These are phyloP conservation scores for Prunella strophiata DNA, from an alignment of 2,797 vertebrate species.

Conservation along the genomic window DNA sequence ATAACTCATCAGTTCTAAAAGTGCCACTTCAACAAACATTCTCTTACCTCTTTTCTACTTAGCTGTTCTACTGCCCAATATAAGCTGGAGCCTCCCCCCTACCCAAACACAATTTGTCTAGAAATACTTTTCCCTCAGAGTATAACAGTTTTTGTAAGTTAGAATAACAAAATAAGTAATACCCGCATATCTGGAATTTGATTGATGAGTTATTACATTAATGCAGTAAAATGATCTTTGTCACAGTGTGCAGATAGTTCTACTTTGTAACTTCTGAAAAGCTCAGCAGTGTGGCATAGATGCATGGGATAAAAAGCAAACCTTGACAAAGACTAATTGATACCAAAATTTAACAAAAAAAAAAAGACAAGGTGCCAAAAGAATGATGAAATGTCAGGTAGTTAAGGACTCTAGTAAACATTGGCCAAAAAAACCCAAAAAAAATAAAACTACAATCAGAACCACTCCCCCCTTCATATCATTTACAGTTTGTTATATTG, in stretches of 20 bases:
- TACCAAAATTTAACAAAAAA: background rate
- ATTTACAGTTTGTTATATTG: background rate
- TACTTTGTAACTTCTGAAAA: background rate
- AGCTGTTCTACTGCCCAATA: background rate
- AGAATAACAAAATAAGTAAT: constrained; percentile 23
- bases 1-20: background rate
- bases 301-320: constrained; percentile 44
- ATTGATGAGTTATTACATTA: constrained; percentile 26
- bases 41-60: background rate
- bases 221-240: background rate
- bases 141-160: constrained; percentile 30
- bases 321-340: constrained; percentile 49
- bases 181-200: constrained; percentile 8
- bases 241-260: background rate
- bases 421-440: background rate
- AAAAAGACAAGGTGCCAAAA: background rate
- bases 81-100: background rate
- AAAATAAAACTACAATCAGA: background rate
- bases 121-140: constrained; percentile 7
- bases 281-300: background rate
- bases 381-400: constrained; percentile 18
- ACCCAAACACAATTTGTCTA: background rate
- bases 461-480: too few relatives aligned
- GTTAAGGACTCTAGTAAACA: background rate
- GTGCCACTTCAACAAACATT: background rate